These are phyloP conservation scores for Orthonevra nobilis DNA, from an alignment of 2,888 invertebrate genomes.

Conservation along the genomic window DNA sequence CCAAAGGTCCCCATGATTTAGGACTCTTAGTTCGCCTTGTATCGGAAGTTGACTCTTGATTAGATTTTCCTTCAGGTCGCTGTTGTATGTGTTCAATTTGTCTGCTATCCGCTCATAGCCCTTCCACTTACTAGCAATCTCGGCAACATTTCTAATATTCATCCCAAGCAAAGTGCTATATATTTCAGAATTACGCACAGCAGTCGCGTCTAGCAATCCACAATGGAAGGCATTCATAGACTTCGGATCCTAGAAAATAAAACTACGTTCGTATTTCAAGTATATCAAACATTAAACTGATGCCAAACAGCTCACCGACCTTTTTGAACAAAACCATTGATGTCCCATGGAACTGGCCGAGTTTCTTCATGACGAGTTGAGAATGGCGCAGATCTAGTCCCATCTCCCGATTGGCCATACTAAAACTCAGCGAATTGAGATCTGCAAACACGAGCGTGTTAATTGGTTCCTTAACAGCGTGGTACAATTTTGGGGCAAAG, in stretches of 20 bases:
- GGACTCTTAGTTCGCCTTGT: constrained; percentile 76
- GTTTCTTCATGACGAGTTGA: constrained; percentile 80
- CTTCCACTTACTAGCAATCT: constrained; percentile 78
- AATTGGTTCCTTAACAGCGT: constrained; percentile 53
- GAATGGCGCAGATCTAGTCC: constrained; percentile 81
- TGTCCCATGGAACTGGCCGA: constrained; percentile 82
- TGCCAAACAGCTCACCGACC: constrained; percentile 76
- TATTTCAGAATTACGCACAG: background rate
- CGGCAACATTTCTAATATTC: constrained; percentile 67
- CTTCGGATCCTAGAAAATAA: constrained; percentile 71
- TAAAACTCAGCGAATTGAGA: constrained; percentile 80
- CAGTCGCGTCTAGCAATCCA: constrained; percentile 73
- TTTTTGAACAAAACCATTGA: constrained; percentile 80
- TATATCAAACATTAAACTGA: too few species aligned
- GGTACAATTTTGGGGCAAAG: constrained; percentile 63
- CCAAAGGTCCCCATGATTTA: constrained; percentile 82
- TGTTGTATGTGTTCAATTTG: constrained; percentile 74
- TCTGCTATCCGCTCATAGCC: constrained; percentile 79
- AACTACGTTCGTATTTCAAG: too few species aligned
- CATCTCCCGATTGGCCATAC: constrained; percentile 80
- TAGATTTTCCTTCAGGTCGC: constrained; percentile 72
- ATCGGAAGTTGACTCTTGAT: constrained; percentile 72
- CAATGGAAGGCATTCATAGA: constrained; percentile 71
- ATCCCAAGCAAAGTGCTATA: too few species aligned
- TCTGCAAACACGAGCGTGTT: constrained; percentile 75